Percentiles rank a stretch among this genome's conserved stretches.
These are phyloP conservation scores for Spodoptera littoralis DNA, from an alignment of 2,888 invertebrate species.

Conservation along the genomic window DNA sequence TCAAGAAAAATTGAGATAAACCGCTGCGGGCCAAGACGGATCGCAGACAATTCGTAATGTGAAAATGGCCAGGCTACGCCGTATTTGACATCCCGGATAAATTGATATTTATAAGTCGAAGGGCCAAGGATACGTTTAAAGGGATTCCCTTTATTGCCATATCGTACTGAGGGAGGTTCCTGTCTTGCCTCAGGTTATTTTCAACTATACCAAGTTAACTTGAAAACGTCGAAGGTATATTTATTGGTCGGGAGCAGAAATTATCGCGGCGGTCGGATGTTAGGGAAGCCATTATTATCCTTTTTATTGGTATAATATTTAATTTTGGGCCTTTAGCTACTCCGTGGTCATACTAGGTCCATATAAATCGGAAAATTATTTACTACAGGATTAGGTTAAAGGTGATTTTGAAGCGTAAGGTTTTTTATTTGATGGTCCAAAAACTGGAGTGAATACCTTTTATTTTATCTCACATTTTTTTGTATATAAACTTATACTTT, in stretches of 20 bases:
- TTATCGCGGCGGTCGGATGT: slow-evolving; percentile 84
- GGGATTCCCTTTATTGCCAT: slow-evolving; percentile 88
- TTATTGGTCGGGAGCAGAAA: slow-evolving; percentile 83
- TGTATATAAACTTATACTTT: too few relatives aligned
- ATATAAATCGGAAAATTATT: slow-evolving; percentile 86
- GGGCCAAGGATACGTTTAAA: slow-evolving; percentile 86
- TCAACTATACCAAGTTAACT: slow-evolving; percentile 86
- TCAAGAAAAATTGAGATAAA: slow-evolving; percentile 77
- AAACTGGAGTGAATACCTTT: too few relatives aligned
- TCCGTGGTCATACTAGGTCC: slow-evolving; percentile 70
- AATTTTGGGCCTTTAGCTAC: slow-evolving; percentile 84
- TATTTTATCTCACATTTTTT: too few relatives aligned
- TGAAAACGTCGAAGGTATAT: slow-evolving; percentile 87
- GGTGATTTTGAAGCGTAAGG: slow-evolving; percentile 49
- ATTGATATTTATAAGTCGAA: slow-evolving; percentile 88
- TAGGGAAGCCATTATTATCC: slow-evolving; percentile 85
- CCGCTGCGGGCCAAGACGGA: slow-evolving; percentile 71
- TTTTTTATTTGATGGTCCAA: background rate
- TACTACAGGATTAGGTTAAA: slow-evolving; percentile 56
- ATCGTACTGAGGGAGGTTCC: slow-evolving; percentile 81
- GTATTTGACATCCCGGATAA: slow-evolving; percentile 86
- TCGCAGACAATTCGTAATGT: slow-evolving; percentile 80
- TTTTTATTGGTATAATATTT: slow-evolving; percentile 89
- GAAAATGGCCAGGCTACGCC: slow-evolving; percentile 82
- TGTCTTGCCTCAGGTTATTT: slow-evolving; percentile 84